Evolutionary conservation across 2,113 vertebrate species (phyloP), one percentile per base, ranked within the genome.

Genomic region (Callithrix jacchus): DNA sequence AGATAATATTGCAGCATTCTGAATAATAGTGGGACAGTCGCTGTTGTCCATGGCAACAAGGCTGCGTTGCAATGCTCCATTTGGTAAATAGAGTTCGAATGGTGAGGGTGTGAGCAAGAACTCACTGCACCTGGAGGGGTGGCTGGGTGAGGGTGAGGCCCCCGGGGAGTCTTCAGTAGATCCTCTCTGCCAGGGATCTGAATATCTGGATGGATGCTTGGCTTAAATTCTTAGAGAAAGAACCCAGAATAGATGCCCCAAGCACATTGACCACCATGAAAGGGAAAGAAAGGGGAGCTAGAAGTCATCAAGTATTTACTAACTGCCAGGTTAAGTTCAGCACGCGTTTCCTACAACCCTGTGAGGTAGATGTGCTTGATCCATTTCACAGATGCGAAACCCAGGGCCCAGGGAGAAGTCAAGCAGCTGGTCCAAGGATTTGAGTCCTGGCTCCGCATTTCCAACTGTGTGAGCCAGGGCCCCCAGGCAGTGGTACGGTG

Each of bases 1-100:
- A 92, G 77, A 95, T n/a, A 76, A 76, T 45, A 37, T 2, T 58
- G 64, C 49, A 70, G 56, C 10, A 11, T n/a, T 58, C 84, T 87
- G 20, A 42, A 27, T 35, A 84, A 87, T 32, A 85, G 70, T 0
- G 1, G 30, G 52, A 49, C 8, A 61, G 66, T 54, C 40, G 1
- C 85, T 30, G 88, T 87, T 37, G 93, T 87, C 95, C 90, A 4
- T 85, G 95, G 93, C 95, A 96, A 97, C 94, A 66, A 35, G 93
- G 79, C 76, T 87, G 61, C 6, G 0, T 3, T 6, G n/a, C 35
- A 85, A 70, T 18, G 35, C 4, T 1, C 49, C 11, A 0, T 52
- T 89, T 89, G 74, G 91, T 64, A 96, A 56, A 54, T 2, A 18
- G 54, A 32, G 13, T 74, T 14, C 91, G 42, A 93, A 54, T 30